phyloP scores from a whole-genome alignment of 2,888 invertebrate genomes.

The Lasioglossum leucozonium region DNA sequence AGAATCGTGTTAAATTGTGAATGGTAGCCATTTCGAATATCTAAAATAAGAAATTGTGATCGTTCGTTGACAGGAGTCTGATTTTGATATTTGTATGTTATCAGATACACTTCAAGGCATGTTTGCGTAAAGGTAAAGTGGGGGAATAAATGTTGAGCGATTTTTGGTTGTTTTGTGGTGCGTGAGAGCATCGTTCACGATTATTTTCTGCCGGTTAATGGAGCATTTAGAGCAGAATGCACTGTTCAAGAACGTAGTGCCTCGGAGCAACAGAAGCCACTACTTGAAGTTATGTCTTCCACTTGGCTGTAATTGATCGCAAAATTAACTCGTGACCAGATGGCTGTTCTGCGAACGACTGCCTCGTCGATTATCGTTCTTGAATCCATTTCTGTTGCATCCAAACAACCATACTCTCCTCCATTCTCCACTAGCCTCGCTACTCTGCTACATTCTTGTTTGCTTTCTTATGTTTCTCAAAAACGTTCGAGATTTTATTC shows the following conservation, averaged over 20 bases:
- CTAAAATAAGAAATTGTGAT: neutral
- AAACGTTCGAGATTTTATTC: neutral
- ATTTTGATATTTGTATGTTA: neutral
- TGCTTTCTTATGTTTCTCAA: neutral
- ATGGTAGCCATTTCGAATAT: neutral
- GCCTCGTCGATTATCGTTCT: constrained; percentile 16
- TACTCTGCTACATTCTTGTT: neutral
- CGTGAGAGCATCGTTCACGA: neutral
- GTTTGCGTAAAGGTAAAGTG: neutral
- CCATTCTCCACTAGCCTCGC: neutral
- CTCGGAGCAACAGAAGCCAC: neutral
- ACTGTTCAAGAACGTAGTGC: neutral
- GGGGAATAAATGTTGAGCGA: neutral
- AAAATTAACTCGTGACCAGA: constrained; percentile 24
- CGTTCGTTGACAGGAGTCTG: neutral
- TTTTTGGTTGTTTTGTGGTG: neutral
- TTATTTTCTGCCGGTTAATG: neutral
- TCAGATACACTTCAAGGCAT: neutral
- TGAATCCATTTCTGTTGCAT: neutral
- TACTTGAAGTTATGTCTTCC: constrained; percentile 20
- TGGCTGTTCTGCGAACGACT: constrained; percentile 3
- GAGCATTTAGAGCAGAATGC: neutral
- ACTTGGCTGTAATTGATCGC: constrained; percentile 34
- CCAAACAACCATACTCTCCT: neutral
- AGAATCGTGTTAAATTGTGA: neutral